phyloP scores from a whole-genome alignment of 1,140 invertebrate species.

The Procambarus clarkii region DNA sequence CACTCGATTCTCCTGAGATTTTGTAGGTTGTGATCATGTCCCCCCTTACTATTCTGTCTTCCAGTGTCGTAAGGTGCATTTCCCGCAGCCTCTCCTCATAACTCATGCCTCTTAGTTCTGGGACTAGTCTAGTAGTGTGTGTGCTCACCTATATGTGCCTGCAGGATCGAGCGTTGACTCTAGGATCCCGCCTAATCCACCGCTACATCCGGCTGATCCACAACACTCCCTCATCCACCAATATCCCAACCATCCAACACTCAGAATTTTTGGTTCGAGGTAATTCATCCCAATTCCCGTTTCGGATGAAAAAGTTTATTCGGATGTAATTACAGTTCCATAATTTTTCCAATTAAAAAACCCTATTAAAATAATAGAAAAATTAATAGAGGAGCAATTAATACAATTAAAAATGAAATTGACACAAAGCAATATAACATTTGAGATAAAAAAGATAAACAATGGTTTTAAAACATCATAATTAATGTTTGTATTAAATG shows the following conservation, averaged over 20 bases:
- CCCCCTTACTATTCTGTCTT: too few species aligned
- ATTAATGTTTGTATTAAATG: not conserved
- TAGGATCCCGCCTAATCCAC: too few species aligned
- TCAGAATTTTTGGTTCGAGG: not conserved
- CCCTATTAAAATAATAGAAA: not conserved
- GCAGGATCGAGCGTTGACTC: too few species aligned
- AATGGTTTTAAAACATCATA: not conserved
- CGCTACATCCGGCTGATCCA: too few species aligned
- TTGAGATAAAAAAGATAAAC: not conserved
- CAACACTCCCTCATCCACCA: too few species aligned
- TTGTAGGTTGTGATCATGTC: too few species aligned
- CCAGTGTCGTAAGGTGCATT: too few species aligned
- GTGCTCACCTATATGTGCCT: too few species aligned
- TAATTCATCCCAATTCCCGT: not conserved
- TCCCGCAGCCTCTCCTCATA: too few species aligned
- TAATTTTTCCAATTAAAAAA: not conserved
- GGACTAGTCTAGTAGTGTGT: too few species aligned
- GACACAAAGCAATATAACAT: slow-evolving; percentile 8
- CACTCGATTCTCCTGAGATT: too few species aligned
- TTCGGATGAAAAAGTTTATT: not conserved
- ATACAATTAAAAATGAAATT: slow-evolving; percentile 11
- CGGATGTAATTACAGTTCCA: slow-evolving; percentile 7
- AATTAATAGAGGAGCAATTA: not conserved
- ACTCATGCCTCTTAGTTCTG: too few species aligned
- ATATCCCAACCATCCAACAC: not conserved